Evolutionary conservation across 2,888 invertebrate species (phyloP), one percentile per base, ranked within the genome.

Genomic region (Machimus rusticus): DNA sequence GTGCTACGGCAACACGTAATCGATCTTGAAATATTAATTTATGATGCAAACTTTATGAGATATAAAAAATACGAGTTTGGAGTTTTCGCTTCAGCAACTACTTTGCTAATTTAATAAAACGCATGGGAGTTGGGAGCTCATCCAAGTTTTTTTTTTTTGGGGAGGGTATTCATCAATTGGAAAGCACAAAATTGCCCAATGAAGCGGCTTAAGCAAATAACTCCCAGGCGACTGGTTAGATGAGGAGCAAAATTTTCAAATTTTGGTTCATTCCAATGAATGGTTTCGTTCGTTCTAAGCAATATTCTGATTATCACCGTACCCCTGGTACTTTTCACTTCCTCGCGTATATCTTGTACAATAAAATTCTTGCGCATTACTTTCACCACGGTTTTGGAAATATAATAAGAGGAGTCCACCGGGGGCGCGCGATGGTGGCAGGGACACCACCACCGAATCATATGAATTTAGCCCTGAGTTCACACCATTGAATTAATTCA

Each of bases 401-500:
- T 57, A 57, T 57, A 66, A 66, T 66, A 66, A 66, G 12, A 66
- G 23, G 12, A 66, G 12, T 6, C 14, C 28, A 19, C 9, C 9
- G 8, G 19, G 19, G 6, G n/a, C n/a, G 1, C 6, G 57, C 23
- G 19, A n/a, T 19, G 19, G 19, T 2, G 19, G 19, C 6, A 57
- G 57, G 23, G 19, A 57, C 57, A 23, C 9, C 57, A 23, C 57
- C 23, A 0, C n/a, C 23, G 57, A 23, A 57, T 23, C 23, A 57
- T 34, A 76, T 43, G 51, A 81, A 81, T 46, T 82, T 31, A 51
- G 6, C 57, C 57, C 31, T 39, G 5, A 34, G 82, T 82, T 82
- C 82, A 57, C 82, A 82, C 82, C 82, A 82, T 82, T 82, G 82
- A 82, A 82, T 82, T 82, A 82, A 82, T 82, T 82, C 82, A 82